Conservation (phyloP, 1,140 invertebrate genomes). For the Probaryconus sp. region DNA sequence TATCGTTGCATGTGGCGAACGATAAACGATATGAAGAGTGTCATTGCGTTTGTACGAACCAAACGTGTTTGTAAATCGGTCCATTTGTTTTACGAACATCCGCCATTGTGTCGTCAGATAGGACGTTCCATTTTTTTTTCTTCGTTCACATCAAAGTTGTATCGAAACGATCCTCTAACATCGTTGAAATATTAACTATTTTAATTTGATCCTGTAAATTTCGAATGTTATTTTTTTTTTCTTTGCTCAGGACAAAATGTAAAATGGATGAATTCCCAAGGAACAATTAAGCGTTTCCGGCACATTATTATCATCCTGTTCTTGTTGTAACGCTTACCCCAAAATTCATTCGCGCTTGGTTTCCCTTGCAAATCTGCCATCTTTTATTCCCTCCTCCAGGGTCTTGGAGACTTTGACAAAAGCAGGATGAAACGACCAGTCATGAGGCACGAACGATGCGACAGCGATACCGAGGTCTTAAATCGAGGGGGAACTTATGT, state of each 20-base stretch:
- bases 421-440: slow-evolving; percentile 33
- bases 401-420: not conserved
- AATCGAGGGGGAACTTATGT: slow-evolving; percentile 38
- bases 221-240: no score
- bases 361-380: slow-evolving; percentile 5
- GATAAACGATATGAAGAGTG: slow-evolving; percentile 66
- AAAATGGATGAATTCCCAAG: slow-evolving; percentile 70
- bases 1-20: slow-evolving; percentile 48
- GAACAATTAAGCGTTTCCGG: slow-evolving; percentile 67
- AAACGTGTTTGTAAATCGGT: slow-evolving; percentile 62
- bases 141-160: no score
- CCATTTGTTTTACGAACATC: slow-evolving; percentile 68
- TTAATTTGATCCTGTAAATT: no score
- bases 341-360: slow-evolving; percentile 31
- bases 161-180: no score
- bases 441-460: slow-evolving; percentile 29
- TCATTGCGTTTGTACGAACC: slow-evolving; percentile 5
- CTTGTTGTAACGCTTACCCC: slow-evolving; percentile 12
- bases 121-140: slow-evolving; percentile 2
- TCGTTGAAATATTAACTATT: no score
- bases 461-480: slow-evolving; percentile 18
- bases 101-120: slow-evolving; percentile 16
- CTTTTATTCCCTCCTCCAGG: slow-evolving; percentile 9
- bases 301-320: slow-evolving; percentile 9
- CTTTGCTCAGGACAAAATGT: slow-evolving; percentile 68